Conservation (phyloP, 2,797 vertebrate species). For the Eulemur coronatus region DNA sequence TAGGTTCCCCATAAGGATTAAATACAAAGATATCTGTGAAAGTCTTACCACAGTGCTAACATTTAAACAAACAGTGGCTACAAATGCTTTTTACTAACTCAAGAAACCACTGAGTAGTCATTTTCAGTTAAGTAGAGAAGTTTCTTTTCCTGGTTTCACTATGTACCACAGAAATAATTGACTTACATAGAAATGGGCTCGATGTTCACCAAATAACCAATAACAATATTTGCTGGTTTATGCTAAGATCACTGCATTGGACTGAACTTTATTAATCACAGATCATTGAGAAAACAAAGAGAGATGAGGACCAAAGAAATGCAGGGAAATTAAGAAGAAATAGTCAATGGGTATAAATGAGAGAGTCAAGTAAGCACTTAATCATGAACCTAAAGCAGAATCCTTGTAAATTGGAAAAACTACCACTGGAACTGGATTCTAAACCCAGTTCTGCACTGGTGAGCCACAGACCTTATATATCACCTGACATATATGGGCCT, state of each 20-base stretch:
- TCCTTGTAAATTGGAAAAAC: background rate
- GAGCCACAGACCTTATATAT: background rate
- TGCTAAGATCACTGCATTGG: background rate
- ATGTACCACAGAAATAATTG: background rate
- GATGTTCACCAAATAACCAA: background rate
- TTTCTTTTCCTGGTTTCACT: background rate
- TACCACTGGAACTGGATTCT: background rate
- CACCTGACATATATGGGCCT: background rate
- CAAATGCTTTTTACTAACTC: background rate
- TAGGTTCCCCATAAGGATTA: background rate
- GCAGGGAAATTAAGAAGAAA: background rate
- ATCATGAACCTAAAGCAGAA: background rate
- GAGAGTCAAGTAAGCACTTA: background rate
- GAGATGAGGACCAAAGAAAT: background rate
- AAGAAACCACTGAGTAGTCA: background rate
- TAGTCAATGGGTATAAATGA: background rate
- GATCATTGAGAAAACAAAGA: constrained; percentile 1
- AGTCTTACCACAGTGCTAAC: background rate
- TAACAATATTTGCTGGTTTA: background rate
- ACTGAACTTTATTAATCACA: background rate
- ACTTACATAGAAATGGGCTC: background rate
- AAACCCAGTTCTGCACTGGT: background rate
- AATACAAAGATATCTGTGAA: background rate
- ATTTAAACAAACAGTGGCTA: background rate
- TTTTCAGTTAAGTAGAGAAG: background rate